phyloP scores from a whole-genome alignment of 2,797 vertebrate genomes.

The Artibeus jamaicensis region DNA sequence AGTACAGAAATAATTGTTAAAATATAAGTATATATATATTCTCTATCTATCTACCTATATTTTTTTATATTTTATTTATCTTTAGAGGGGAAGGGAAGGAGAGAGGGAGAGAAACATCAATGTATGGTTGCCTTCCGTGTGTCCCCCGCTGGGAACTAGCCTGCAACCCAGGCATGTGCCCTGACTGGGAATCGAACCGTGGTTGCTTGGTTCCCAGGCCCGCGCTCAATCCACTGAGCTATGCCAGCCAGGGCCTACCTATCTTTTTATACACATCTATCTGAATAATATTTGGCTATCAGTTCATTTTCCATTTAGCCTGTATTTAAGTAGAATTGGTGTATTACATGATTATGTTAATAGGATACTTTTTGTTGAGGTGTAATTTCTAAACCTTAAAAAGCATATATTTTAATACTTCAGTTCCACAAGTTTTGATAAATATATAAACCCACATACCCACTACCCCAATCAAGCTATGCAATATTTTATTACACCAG shows the following conservation, averaged over 20 bases:
- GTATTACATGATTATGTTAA: neutral
- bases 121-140: too few species aligned
- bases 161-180: too few species aligned
- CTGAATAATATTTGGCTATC: neutral
- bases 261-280: neutral
- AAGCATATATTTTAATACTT: neutral
- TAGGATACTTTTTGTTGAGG: neutral
- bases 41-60: neutral
- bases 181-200: too few species aligned
- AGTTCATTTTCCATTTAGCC: neutral
- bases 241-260: too few species aligned
- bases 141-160: too few species aligned
- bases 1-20: constrained; percentile 67
- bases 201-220: too few species aligned
- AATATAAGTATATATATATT: neutral
- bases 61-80: too few species aligned
- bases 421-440: neutral
- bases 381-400: neutral
- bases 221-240: too few species aligned
- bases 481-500: neutral
- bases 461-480: neutral
- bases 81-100: too few species aligned
- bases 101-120: too few species aligned
- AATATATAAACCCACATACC: neutral
- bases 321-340: neutral